Evolutionary conservation across 2,113 vertebrate genomes (phyloP), one percentile per base, ranked within the genome.

Genomic region (Chloroceryle aenea): DNA sequence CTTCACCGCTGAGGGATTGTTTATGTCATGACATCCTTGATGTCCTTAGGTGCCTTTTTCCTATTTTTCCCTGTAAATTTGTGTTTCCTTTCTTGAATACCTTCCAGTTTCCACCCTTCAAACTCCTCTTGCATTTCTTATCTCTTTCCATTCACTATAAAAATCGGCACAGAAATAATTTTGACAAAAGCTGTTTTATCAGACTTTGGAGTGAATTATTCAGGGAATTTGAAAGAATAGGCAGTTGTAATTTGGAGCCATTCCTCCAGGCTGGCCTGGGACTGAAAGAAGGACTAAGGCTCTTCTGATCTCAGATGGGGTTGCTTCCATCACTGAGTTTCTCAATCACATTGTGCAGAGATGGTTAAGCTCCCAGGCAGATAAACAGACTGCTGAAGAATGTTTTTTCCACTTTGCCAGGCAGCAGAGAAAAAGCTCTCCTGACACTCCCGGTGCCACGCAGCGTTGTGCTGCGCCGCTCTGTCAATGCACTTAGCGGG

Each of bases 351-450:
- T 12, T 9, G 34, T 10, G 67, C 6, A 15, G 88, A 86, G 63
- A 30, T 38, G 76, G 50, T 71, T 13, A 67, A 75, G 23, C 38
- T 80, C 34, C 12, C 0, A 0, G 32, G 9, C 45, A 77, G 62
- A 76, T 23, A 91, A 91, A 89, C 87, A 96, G 53, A 0, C 19
- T 14, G 45, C 48, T 85, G 81, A 94, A 56, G 89, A 73, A 94
- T 68, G 59, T 56, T 85, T 94, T 95, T 96, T 89, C 87, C 91
- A 64, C 78, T 96, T 90, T 96, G 93, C 95, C 92, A 94, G 82
- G 87, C 94, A 96, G 94, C 87, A 0, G 87, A 29, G 53, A 64
- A 96, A 83, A 96, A 72, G 63, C 89, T 95, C 81, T 80, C 76
- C 77, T 85, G 82, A 23, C 0, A 12, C 82, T 96, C 95, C 89